Conservation (phyloP, 2,113 vertebrate species). For the Mionectes macconnelli region DNA sequence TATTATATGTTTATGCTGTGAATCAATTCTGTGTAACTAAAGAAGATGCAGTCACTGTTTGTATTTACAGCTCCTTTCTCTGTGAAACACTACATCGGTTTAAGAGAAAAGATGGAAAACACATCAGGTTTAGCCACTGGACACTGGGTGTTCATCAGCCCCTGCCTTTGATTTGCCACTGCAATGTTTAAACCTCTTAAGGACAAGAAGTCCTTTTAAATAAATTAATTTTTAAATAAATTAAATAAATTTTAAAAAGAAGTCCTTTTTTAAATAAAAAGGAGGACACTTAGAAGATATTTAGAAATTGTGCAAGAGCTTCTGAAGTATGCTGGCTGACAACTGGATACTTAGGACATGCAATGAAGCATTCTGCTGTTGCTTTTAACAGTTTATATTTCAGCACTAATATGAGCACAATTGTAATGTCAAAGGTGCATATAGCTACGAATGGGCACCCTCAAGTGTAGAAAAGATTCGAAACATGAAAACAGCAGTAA, state of each 20-base stretch:
- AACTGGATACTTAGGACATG: fast-evolving
- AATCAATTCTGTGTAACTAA: background rate
- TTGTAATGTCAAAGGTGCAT: background rate
- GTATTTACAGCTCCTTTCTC: background rate
- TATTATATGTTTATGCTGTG: background rate
- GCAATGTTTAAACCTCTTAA: background rate
- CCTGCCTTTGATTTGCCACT: background rate
- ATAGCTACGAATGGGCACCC: background rate
- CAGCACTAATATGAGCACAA: background rate
- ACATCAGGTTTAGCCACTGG: background rate
- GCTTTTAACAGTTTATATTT: background rate
- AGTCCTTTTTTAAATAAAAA: background rate
- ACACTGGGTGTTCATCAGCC: background rate
- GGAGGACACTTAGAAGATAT: background rate
- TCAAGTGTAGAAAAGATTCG: background rate
- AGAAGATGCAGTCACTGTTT: background rate
- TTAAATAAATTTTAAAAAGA: too few species aligned
- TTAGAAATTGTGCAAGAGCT: background rate
- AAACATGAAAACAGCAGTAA: background rate
- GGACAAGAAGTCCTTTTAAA: background rate
- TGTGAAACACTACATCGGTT: background rate
- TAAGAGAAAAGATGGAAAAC: background rate
- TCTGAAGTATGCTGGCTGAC: background rate
- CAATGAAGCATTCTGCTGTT: background rate
- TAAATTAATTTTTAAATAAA: too few species aligned